Evolutionary conservation across 1,140 invertebrate species (phyloP).

Genomic region (Chironomus striatipennis): DNA sequence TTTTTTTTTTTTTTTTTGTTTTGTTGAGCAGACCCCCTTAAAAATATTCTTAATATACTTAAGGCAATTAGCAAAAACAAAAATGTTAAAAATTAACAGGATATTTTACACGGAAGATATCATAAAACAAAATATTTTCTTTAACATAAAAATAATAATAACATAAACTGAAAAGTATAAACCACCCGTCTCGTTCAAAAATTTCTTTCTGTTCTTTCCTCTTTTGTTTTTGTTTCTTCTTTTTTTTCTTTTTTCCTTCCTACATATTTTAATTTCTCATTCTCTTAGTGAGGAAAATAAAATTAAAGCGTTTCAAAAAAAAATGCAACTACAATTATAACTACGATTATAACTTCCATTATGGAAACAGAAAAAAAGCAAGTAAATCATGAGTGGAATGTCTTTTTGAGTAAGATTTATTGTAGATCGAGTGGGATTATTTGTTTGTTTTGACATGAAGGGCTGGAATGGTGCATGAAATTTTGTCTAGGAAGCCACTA

Average conservation of each 20-base stretch:
- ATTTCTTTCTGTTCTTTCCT: neutral
- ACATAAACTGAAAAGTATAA: neutral
- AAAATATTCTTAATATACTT: neutral
- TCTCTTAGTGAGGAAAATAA: neutral
- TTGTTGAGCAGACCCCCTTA: neutral
- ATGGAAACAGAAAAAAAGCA: too few species aligned
- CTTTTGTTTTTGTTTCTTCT: neutral
- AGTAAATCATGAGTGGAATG: too few species aligned
- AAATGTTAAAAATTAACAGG: neutral
- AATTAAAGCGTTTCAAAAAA: neutral
- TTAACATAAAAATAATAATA: constrained; percentile 15
- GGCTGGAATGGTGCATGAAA: too few species aligned
- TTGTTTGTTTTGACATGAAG: too few species aligned
- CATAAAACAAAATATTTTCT: neutral
- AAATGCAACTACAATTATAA: neutral
- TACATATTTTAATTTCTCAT: too few species aligned
- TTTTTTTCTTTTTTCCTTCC: too few species aligned
- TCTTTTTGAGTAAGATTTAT: too few species aligned
- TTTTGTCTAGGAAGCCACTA: too few species aligned
- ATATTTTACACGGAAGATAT: constrained; percentile 13
- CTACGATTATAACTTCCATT: too few species aligned
- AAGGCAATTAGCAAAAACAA: neutral
- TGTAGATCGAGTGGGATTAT: too few species aligned
- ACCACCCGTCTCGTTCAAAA: constrained; percentile 7
- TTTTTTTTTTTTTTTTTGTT: neutral